Evolutionary conservation across 2,888 invertebrate genomes (phyloP), one percentile per base, ranked within the genome.

Genomic region (Caenorhabditis angaria): DNA sequence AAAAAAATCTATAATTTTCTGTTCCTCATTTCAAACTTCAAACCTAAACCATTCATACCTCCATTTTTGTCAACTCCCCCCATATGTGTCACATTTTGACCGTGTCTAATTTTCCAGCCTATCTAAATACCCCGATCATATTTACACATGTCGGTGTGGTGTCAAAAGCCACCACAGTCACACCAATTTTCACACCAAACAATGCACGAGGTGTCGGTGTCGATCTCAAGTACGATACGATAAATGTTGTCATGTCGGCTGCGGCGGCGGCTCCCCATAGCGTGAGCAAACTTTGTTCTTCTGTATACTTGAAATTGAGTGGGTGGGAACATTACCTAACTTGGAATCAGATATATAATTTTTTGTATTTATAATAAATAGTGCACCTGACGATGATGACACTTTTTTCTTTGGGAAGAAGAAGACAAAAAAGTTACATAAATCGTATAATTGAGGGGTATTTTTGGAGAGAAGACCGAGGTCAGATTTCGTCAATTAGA

Each of bases 401-500:
- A n/a, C n/a, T n/a, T n/a, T n/a, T n/a, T n/a, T n/a, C n/a, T n/a
- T n/a, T n/a, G n/a, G n/a, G n/a, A n/a, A n/a, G n/a, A n/a, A n/a
- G n/a, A n/a, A n/a, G n/a, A n/a, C 41, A 12, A 41, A 41, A 41
- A 41, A 41, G 41, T 41, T 41, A 41, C 41, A 41, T 41, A 41
- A 41, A 41, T 41, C 41, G 41, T 41, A 41, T 41, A 41, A 41
- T 41, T 41, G 41, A 41, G 41, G 41, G 41, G 6, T 41, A 41
- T 6, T 32, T 12, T 12, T 41, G n/a, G 41, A 41, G 18, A 14
- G 41, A 41, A 18, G 41, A 41, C 8, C 41, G 41, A 41, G 41
- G 41, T 41, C 41, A 41, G 41, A 41, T 41, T 41, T 41, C n/a
- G n/a, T n/a, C n/a, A n/a, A n/a, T n/a, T 41, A 41, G 41, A 41